Base-by-base conservation (phyloP, 2,113 vertebrate genomes). In the Vanacampus margaritifer region DNA sequence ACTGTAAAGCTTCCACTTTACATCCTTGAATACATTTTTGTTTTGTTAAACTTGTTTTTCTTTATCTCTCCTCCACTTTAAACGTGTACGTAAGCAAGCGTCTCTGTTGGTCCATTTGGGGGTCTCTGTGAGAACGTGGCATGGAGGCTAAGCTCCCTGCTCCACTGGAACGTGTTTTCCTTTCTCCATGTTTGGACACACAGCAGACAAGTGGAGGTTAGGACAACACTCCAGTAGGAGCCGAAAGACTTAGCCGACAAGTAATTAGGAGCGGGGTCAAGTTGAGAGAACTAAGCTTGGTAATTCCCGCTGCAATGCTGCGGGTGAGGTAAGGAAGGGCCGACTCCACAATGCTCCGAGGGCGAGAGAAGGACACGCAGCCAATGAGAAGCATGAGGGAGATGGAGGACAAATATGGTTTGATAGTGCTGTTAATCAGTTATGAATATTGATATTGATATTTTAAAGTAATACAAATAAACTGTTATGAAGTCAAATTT, bases 191-290 rank as follows among this genome's bases (percentile, higher is more conserved):
- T 88, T 90, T 90, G 82, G 84, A 89, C 88, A 87, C 87, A 89
- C 82, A 88, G 83, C 86, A 89, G 89, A 89, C 89, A 87, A 83
- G 80, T 80, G 82, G 87, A 91, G 89, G 87, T 90, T 91, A 91
- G 85, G 76, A 90, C 84, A 91, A 91, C 88, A 90, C 84, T 85
- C 76, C 39, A 9, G 65, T 45, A 86, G 88, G 89, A 91, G 87
- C 87, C 87, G 80, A 82, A 84, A 75, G 86, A 90, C 87, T 91
- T 90, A 90, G 64, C 84, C 82, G 79, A 91, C 90, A 90, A 90
- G 89, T 88, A 85, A 91, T 90, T 90, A 90, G 88, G 86, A 90
- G 83, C 63, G 45, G 82, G 89, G 88, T 91, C 89, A 91, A 88
- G 88, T 89, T 90, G 84, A 89, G 78, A 89, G 80, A 89, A 84